Evolutionary conservation across 2,113 vertebrate genomes (phyloP).

Genomic region (Vulpes ferrilata): DNA sequence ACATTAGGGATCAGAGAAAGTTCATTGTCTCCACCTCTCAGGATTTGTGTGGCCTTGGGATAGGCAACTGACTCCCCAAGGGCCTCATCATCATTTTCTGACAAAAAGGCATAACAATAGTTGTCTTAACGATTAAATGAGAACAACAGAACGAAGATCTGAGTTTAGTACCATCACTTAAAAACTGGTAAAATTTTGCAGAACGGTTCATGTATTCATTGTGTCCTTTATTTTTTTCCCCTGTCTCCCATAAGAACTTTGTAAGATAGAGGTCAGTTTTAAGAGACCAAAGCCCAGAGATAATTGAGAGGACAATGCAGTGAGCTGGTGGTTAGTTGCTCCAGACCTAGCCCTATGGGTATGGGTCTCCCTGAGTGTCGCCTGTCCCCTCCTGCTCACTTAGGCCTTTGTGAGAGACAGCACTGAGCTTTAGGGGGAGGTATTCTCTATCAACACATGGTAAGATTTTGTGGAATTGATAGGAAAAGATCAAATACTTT

Average conservation of each 20-base stretch:
- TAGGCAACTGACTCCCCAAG: not conserved
- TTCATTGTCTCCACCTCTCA: not conserved
- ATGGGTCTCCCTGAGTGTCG: not conserved
- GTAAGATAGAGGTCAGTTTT: not conserved
- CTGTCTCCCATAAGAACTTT: not conserved
- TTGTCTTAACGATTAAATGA: not conserved
- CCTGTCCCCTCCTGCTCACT: too few relatives aligned
- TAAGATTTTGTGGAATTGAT: not conserved
- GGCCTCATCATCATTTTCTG: not conserved
- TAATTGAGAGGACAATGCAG: not conserved
- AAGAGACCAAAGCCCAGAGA: not conserved
- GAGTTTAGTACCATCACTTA: not conserved
- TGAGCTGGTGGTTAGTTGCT: not conserved
- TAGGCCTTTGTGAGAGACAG: not conserved
- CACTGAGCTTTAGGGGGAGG: not conserved
- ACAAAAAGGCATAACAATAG: not conserved
- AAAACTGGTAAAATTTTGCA: not conserved
- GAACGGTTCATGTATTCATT: not conserved
- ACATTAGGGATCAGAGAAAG: too few relatives aligned
- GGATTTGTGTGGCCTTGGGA: not conserved
- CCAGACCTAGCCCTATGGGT: not conserved
- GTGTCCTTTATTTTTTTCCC: not conserved
- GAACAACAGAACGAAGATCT: not conserved
- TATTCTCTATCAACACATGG: not conserved
- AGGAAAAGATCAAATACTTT: not conserved